Conservation (phyloP, 2,888 invertebrate genomes). For the Acrocyrtus sp. region DNA sequence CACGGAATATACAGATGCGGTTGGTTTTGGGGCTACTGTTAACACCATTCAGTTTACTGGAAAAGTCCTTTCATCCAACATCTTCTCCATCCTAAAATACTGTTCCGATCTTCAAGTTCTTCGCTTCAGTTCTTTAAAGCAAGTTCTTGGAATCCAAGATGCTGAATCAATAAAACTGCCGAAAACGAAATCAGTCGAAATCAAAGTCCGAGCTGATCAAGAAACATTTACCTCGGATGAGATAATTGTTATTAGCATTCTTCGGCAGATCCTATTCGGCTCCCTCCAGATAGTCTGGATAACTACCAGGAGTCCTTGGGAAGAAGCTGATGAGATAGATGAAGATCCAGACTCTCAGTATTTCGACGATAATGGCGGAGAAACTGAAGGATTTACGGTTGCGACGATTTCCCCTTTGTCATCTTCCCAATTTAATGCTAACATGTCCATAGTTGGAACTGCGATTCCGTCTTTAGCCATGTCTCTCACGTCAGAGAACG, state of each 20-base stretch:
- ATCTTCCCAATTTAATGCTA: too few species aligned
- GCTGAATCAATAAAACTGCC: conserved; percentile 39
- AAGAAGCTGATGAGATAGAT: conserved; percentile 15
- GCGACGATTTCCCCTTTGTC: background rate
- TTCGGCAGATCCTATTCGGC: conserved; percentile 22
- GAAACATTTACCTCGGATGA: conserved; percentile 53
- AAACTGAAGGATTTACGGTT: conserved; percentile 6
- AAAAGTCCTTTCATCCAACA: conserved; percentile 51
- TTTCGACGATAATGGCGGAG: background rate
- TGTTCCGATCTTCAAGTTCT: conserved; percentile 39
- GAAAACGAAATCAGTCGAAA: conserved; percentile 22
- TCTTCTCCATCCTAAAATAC: conserved; percentile 21
- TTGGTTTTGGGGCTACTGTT: conserved; percentile 25
- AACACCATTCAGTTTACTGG: conserved; percentile 35
- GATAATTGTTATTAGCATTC: conserved; percentile 38
- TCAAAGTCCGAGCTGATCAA: conserved; percentile 48
- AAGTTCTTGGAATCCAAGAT: conserved; percentile 49
- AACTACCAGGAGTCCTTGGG: conserved; percentile 11
- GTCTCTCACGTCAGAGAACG: background rate
- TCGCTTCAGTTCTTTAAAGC: conserved; percentile 20
- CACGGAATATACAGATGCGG: conserved; percentile 25
- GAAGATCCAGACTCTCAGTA: background rate
- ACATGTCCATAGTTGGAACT: background rate
- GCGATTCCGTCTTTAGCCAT: background rate
- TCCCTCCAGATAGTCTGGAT: conserved; percentile 30